Conservation (phyloP, 2,797 vertebrate genomes). For the Parauchenoglanis punctatus region DNA sequence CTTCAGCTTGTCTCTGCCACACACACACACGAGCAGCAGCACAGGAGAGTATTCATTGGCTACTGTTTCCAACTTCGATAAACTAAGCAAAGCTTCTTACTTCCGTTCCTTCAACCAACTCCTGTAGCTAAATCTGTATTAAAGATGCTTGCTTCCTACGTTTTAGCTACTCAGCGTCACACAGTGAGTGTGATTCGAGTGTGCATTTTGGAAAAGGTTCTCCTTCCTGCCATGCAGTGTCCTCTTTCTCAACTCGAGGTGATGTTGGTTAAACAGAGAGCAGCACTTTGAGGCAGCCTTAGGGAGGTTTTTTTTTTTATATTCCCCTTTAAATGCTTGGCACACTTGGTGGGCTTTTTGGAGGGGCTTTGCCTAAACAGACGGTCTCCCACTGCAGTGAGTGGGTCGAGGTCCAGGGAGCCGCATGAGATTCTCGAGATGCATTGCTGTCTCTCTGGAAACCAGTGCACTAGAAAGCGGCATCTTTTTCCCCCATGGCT, state of each 20-base stretch:
- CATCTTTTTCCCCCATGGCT: slow-evolving; percentile 53
- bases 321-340: slow-evolving; percentile 62
- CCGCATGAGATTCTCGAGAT: slow-evolving; percentile 75
- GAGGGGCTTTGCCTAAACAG: slow-evolving; percentile 77
- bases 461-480: slow-evolving; percentile 61
- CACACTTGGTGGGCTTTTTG: slow-evolving; percentile 75
- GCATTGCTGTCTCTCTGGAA: slow-evolving; percentile 73
- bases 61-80: slow-evolving; percentile 18
- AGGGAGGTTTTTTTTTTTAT: slow-evolving; percentile 44
- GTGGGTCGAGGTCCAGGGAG: slow-evolving; percentile 76
- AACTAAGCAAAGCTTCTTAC: slow-evolving; percentile 32
- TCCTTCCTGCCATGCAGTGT: slow-evolving; percentile 31
- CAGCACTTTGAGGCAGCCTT: slow-evolving; percentile 34
- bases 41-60: slow-evolving; percentile 19
- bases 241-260: slow-evolving; percentile 39
- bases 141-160: background rate
- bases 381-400: slow-evolving; percentile 75
- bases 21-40: slow-evolving; percentile 35
- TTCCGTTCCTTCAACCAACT: background rate
- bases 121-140: slow-evolving; percentile 19
- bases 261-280: slow-evolving; percentile 46
- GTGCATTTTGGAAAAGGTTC: slow-evolving; percentile 13
- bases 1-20: slow-evolving; percentile 56
- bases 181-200: background rate
- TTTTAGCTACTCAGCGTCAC: background rate